Evolutionary conservation across 2,888 invertebrate genomes (phyloP), one percentile per base, ranked within the genome.

Genomic region (Lepidocyrtinus sp.): DNA sequence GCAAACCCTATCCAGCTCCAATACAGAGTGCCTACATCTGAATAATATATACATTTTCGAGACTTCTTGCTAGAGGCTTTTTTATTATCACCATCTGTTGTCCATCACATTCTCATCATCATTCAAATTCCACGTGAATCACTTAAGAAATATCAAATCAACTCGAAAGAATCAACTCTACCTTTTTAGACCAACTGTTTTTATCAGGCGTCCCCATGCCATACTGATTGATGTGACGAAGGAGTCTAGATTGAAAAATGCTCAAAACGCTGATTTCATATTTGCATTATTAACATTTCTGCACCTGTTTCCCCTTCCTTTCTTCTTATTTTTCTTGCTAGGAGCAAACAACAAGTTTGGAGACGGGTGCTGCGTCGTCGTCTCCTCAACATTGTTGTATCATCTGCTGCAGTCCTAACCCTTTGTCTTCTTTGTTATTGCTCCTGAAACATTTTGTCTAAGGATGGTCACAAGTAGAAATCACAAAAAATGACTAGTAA

Each of bases 61-160:
- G 50, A 50, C 15, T 50, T 50, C 15, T 71, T 5, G 81, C 72
- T 71, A 55, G 68, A 72, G 75, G 81, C 61, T 67, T 68, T 62
- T 74, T 75, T 71, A 67, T 72, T 71, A 50, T 62, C 25, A 73
- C 75, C 81, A 81, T 81, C 81, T 81, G 81, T 67, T 46, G 81
- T 59, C 71, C 75, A 50, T 75, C 81, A 81, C 73, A 76, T 76
- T 76, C 73, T 68, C 75, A 62, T 70, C 81, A 64, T 72, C 81
- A 76, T 81, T 80, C 80, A 67, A 71, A 80, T 80, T 81, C 81
- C 81, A 81, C 72, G 73, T 75, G 81, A 81, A 75, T 70, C 71
- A n/a, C 64, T 50, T 2, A 55, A 63, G 17, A 64, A 62, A 63
- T 63, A 55, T 50, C 36, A 36, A 36, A 36, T 36, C 36, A 36